phyloP scores from a whole-genome alignment of 2,797 vertebrate genomes.

The Serranus cabrilla region DNA sequence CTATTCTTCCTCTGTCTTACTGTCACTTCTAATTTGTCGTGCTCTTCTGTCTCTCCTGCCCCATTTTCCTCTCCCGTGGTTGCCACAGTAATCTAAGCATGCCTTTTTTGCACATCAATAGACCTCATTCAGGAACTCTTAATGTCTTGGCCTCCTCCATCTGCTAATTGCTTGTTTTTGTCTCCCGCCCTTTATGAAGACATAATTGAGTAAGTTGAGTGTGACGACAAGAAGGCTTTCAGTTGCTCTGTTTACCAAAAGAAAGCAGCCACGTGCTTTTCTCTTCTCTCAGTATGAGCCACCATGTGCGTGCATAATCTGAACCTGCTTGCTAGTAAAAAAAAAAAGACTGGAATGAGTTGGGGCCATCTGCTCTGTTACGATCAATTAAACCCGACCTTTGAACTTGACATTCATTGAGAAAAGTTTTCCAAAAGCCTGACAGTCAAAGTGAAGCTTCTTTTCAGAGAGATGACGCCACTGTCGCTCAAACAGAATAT shows the following conservation, averaged over 20 bases:
- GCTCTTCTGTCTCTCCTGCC: constrained; percentile 60
- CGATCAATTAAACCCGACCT: constrained; percentile 46
- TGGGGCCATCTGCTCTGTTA: constrained; percentile 52
- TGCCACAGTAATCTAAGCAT: constrained; percentile 75
- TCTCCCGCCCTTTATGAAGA: constrained; percentile 72
- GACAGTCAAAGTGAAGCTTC: neutral
- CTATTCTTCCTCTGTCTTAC: constrained; percentile 58
- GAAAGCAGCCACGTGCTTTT: constrained; percentile 68
- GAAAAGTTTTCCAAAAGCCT: constrained; percentile 20
- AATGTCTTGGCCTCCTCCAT: constrained; percentile 69
- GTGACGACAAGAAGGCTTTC: constrained; percentile 75
- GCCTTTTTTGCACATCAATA: constrained; percentile 84
- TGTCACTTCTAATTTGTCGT: constrained; percentile 76
- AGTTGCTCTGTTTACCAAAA: constrained; percentile 72
- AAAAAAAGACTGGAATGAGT: constrained; percentile 36
- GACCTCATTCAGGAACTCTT: constrained; percentile 76
- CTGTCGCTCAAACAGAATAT: constrained; percentile 3
- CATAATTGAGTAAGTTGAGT: constrained; percentile 79
- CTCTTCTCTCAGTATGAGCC: constrained; percentile 45
- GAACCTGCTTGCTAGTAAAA: constrained; percentile 16
- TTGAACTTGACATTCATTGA: constrained; percentile 34
- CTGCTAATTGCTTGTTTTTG: constrained; percentile 87
- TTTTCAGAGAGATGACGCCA: neutral
- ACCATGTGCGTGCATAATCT: constrained; percentile 50
- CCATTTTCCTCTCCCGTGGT: constrained; percentile 60